Percentiles rank a stretch among this genome's conserved stretches.
These are phyloP conservation scores for Darevskia nairensis DNA, from an alignment of 2,797 vertebrate species.

Conservation along the genomic window DNA sequence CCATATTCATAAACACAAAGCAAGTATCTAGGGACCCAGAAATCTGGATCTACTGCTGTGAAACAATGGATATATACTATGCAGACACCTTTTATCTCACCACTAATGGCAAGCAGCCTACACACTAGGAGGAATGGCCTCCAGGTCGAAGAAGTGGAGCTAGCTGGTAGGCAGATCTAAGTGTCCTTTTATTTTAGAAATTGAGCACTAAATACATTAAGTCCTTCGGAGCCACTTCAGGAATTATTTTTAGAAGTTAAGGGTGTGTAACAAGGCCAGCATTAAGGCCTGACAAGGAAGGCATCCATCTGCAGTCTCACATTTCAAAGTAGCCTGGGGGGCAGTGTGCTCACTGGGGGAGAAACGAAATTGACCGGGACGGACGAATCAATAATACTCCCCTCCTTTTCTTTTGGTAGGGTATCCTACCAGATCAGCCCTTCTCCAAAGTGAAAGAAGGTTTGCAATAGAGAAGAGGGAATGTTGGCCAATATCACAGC, in stretches of 20 bases:
- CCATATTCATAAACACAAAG: neutral
- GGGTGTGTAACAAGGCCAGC: neutral
- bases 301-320: constrained; percentile 1
- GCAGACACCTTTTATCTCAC: neutral
- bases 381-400: neutral
- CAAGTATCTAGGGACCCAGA: neutral
- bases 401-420: neutral
- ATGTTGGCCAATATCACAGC: neutral
- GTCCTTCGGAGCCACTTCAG: neutral
- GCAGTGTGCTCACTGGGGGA: neutral
- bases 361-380: neutral
- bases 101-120: neutral
- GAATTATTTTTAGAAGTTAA: neutral
- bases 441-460: neutral
- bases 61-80: neutral
- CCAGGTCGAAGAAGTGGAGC: neutral
- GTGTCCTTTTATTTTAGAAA: neutral
- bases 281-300: neutral
- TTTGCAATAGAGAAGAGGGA: neutral
- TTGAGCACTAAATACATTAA: neutral
- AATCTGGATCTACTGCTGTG: neutral
- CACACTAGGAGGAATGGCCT: no score
- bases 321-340: constrained; percentile 11
- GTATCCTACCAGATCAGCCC: neutral
- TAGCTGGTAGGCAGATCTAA: neutral